A percentile compares a stretch with the other conserved stretches of the same genome.
phyloP scores from a whole-genome alignment of 1,140 invertebrate species.

The Babylonia areolata region DNA sequence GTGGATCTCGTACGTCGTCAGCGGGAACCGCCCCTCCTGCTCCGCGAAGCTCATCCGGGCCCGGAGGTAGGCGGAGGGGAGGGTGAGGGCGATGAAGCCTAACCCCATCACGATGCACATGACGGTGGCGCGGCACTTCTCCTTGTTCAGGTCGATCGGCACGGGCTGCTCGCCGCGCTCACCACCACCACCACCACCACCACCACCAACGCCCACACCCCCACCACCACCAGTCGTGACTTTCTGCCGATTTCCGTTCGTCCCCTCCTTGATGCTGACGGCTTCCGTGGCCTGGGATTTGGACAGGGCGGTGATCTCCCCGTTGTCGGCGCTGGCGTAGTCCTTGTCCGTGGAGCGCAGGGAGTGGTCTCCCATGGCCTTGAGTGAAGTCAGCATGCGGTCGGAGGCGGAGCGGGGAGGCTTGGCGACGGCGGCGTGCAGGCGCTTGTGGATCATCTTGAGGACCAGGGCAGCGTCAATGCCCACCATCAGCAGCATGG shows the following conservation, averaged over 20 bases:
- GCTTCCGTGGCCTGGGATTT: neutral
- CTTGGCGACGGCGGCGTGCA: neutral
- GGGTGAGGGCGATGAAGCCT: slow-evolving; percentile 20
- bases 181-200: too few species aligned
- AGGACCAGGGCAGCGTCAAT: slow-evolving; percentile 6
- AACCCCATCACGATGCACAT: slow-evolving; percentile 16
- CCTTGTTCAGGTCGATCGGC: neutral
- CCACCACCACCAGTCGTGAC: too few species aligned
- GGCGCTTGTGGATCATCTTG: neutral
- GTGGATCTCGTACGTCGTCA: neutral
- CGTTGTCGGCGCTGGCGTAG: slow-evolving; percentile 12
- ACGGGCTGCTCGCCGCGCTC: neutral
- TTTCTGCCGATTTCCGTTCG: neutral
- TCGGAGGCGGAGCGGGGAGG: neutral
- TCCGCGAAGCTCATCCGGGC: slow-evolving; percentile 9
- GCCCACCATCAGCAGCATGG: slow-evolving; percentile 28
- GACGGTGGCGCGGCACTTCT: neutral
- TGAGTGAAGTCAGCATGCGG: neutral
- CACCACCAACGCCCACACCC: too few species aligned
- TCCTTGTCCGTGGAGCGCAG: slow-evolving; percentile 25
- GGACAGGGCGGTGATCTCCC: slow-evolving; percentile 16
- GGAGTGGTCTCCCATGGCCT: neutral
- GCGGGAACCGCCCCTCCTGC: neutral
- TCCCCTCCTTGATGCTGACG: neutral
- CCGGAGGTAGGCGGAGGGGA: slow-evolving; percentile 25